Conservation (phyloP, 1,140 invertebrate species). For the Drosophila kurseongensis region DNA sequence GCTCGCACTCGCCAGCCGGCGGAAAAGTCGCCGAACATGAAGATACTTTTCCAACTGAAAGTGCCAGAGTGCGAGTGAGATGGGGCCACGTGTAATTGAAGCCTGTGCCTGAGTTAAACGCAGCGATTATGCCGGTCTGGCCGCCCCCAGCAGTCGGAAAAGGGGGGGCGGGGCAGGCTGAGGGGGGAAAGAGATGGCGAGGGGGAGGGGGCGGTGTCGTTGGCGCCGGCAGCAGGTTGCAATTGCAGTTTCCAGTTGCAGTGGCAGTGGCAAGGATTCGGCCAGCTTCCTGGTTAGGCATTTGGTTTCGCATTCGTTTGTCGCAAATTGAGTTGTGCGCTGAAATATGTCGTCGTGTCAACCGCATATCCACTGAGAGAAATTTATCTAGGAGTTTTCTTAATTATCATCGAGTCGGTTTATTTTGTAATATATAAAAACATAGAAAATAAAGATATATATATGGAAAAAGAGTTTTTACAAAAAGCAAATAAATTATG, state of each 20-base stretch:
- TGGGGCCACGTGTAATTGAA: constrained; percentile 66
- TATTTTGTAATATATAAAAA: too few relatives aligned
- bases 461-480: too few relatives aligned
- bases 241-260: constrained; percentile 29
- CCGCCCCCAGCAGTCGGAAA: constrained; percentile 50
- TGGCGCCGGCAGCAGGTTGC: constrained; percentile 28
- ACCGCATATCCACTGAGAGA: constrained; percentile 15
- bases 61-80: neutral
- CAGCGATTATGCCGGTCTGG: constrained; percentile 75
- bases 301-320: constrained; percentile 39
- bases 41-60: constrained; percentile 2
- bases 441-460: too few relatives aligned
- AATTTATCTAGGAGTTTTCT: neutral
- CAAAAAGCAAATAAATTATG: too few relatives aligned
- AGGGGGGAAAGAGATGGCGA: neutral
- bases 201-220: neutral
- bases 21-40: constrained; percentile 63
- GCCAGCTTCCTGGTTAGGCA: constrained; percentile 55
- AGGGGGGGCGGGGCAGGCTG: constrained; percentile 12
- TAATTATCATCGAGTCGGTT: neutral
- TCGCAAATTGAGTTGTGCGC: constrained; percentile 58
- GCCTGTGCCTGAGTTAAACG: constrained; percentile 71
- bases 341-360: constrained; percentile 50
- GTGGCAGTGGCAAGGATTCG: constrained; percentile 50
- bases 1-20: neutral